Evolutionary conservation across 2,888 invertebrate genomes (phyloP).

Genomic region (Yponomeuta malinellus): DNA sequence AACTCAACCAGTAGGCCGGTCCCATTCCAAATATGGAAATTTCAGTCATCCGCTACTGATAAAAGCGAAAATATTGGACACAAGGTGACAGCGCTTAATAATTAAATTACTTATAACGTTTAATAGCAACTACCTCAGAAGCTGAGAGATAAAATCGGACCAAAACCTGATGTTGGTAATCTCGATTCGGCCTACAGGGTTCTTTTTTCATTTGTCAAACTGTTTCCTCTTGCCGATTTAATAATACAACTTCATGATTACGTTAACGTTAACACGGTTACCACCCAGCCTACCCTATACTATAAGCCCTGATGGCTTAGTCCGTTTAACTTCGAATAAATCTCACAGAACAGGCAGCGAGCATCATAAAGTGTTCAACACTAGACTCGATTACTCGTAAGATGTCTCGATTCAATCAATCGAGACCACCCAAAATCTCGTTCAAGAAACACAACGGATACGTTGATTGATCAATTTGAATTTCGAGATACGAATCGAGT

Average conservation of each 20-base stretch:
- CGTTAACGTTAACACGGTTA: too few species aligned
- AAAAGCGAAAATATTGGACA: neutral
- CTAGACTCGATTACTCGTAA: slow-evolving; percentile 8
- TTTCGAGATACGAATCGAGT: slow-evolving; percentile 15
- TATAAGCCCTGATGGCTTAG: too few species aligned
- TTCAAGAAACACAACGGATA: slow-evolving; percentile 24
- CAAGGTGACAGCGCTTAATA: neutral
- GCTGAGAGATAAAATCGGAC: neutral
- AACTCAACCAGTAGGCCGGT: too few species aligned
- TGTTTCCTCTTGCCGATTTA: slow-evolving; percentile 1
- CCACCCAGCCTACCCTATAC: too few species aligned
- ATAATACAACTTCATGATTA: neutral
- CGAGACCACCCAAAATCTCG: slow-evolving; percentile 46
- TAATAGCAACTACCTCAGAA: neutral
- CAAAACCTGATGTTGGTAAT: neutral
- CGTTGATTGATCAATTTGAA: slow-evolving; percentile 24
- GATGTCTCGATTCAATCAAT: slow-evolving; percentile 13
- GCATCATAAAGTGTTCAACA: neutral
- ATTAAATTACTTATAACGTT: neutral
- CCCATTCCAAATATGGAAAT: neutral
- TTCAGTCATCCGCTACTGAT: neutral
- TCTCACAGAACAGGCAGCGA: neutral
- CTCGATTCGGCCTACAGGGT: neutral
- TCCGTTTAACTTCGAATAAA: neutral
- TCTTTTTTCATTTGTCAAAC: slow-evolving; percentile 6